A percentile compares a stretch with the other conserved stretches of the same genome.
Evolutionary conservation across 2,797 vertebrate genomes (phyloP).

Genomic region (Alcedo quadribrachys): DNA sequence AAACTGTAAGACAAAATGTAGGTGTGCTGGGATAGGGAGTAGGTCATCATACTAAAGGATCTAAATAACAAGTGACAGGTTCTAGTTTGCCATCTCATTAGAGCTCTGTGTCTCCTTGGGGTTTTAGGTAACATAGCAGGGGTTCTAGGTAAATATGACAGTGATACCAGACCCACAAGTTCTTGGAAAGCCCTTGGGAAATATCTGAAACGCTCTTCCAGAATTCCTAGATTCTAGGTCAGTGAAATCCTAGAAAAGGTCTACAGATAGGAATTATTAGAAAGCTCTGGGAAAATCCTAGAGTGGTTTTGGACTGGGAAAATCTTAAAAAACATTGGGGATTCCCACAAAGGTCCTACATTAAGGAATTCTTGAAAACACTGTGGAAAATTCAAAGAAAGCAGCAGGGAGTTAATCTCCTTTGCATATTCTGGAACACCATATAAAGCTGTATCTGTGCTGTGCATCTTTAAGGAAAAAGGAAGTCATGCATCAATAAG

Average conservation of each 20-base stretch:
- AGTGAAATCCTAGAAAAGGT: neutral
- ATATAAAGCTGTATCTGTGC: neutral
- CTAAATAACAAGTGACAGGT: neutral
- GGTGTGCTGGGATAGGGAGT: neutral
- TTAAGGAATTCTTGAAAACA: neutral
- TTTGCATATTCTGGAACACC: neutral
- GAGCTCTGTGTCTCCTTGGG: neutral
- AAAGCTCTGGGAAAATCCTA: neutral
- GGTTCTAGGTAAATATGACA: neutral
- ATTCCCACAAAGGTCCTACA: neutral
- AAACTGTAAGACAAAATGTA: constrained; percentile 17
- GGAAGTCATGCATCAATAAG: neutral
- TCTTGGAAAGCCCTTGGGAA: neutral
- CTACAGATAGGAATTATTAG: neutral
- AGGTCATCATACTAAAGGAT: neutral
- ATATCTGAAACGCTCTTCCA: neutral
- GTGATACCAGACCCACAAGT: neutral
- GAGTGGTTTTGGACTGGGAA: neutral
- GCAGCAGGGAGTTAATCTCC: neutral
- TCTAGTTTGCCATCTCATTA: neutral
- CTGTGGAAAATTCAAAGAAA: neutral
- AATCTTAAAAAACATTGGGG: neutral
- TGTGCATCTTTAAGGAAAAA: neutral
- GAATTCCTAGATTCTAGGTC: neutral
- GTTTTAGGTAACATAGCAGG: neutral